Evolutionary conservation across 2,113 vertebrate genomes (phyloP).

Genomic region (Lanius ludovicianus): DNA sequence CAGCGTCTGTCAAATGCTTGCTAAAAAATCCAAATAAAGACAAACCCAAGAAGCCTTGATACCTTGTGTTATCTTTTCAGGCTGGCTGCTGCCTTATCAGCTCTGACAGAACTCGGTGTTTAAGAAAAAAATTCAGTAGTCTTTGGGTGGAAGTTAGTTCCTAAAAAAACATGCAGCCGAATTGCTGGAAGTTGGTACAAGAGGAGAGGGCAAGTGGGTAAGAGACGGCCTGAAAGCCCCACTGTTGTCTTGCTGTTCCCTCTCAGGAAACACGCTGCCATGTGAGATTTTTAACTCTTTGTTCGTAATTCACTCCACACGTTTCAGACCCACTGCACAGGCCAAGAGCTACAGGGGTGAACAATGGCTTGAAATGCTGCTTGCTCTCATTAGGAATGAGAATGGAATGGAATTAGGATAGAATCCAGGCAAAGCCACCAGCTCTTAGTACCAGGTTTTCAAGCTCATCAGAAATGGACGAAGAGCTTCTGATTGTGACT

Average conservation of each 20-base stretch:
- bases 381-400: neutral
- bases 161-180: neutral
- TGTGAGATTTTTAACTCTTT: neutral
- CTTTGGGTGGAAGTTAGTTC: constrained; percentile 23
- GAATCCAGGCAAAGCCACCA: neutral
- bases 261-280: neutral
- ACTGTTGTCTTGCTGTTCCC: fast-evolving
- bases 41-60: neutral
- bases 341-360: constrained; percentile 39
- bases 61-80: constrained; percentile 11
- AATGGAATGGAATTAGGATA: neutral
- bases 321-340: neutral
- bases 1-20: neutral
- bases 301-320: neutral
- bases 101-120: neutral
- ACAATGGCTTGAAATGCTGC: neutral
- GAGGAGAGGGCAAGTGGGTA: neutral
- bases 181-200: neutral
- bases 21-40: constrained; percentile 47
- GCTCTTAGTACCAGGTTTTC: neutral
- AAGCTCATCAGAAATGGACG: neutral
- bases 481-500: neutral
- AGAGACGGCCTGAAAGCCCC: neutral
- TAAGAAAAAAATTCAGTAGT: constrained; percentile 18
- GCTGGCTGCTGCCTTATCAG: constrained; percentile 59